Conservation (phyloP, 2,888 invertebrate genomes). For the Troilus luridus region DNA sequence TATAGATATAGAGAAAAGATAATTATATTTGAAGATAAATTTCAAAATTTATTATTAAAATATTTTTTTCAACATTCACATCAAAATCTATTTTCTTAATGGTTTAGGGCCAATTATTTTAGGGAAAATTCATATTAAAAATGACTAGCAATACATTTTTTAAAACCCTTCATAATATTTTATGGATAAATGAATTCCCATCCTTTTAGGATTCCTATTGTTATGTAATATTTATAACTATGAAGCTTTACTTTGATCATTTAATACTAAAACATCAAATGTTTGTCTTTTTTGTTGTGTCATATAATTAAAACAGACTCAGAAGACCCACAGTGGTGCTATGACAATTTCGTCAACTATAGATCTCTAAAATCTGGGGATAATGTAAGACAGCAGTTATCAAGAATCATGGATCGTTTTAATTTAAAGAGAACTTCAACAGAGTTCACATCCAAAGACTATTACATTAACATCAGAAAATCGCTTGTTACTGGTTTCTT, state of each 20-base stretch:
- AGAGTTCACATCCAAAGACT: conserved; percentile 98
- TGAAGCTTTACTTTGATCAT: background rate
- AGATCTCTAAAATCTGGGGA: conserved; percentile 98
- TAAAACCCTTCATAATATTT: background rate
- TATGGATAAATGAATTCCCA: background rate
- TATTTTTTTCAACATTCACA: too few species aligned
- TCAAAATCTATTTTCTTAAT: too few species aligned
- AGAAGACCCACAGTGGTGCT: conserved; percentile 99
- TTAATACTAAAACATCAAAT: conserved; percentile 13
- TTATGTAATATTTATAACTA: conserved; percentile 9
- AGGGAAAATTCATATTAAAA: background rate
- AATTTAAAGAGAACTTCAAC: conserved; percentile 94
- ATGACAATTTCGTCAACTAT: conserved; percentile 99
- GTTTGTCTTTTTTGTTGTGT: conserved; percentile 26
- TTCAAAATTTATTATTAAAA: too few species aligned
- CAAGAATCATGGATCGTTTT: conserved; percentile 98
- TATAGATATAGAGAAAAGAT: too few species aligned
- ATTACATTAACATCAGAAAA: conserved; percentile 98
- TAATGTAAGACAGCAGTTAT: conserved; percentile 96
- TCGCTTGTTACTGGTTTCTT: conserved; percentile 99
- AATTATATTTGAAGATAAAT: too few species aligned
- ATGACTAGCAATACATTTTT: background rate
- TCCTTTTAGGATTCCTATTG: background rate
- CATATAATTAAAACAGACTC: conserved; percentile 76
- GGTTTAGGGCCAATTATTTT: background rate